Conservation (phyloP, 2,797 vertebrate genomes). For the Garrulus glandarius region DNA sequence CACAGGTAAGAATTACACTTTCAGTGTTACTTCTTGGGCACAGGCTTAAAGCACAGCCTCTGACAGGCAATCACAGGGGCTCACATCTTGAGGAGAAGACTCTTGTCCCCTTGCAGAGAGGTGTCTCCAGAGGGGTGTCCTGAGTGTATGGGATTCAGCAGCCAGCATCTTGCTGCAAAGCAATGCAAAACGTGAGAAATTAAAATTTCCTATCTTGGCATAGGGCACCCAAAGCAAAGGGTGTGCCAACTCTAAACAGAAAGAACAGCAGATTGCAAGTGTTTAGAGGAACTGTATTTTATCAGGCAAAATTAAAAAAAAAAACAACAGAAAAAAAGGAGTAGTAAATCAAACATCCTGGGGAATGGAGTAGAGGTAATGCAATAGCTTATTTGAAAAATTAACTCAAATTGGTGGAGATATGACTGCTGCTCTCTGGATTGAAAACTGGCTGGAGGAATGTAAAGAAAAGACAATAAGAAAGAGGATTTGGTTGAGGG, state of each 20-base stretch:
- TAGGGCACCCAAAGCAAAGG: neutral
- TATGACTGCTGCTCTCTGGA: neutral
- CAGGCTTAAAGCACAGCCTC: neutral
- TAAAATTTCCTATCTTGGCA: neutral
- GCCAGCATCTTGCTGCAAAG: neutral
- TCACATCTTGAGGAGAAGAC: neutral
- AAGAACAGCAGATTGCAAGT: neutral
- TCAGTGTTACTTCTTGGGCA: neutral
- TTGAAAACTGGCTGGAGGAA: neutral
- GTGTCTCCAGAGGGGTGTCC: neutral
- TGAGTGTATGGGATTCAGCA: neutral
- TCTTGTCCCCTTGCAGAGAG: neutral
- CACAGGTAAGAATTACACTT: neutral
- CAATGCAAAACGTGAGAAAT: neutral
- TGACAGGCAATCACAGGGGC: neutral
- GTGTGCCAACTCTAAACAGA: neutral
- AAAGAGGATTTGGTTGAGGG: neutral
- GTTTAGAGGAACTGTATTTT: neutral
- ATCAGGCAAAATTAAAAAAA: neutral
- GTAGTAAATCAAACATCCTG: neutral
- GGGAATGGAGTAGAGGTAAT: neutral
- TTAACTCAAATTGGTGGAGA: neutral
- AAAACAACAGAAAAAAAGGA: neutral
- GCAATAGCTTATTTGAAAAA: slow-evolving; percentile 13
- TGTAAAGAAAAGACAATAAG: slow-evolving; percentile 12